These are phyloP conservation scores for Lutraria lutraria DNA, from an alignment of 2,888 invertebrate genomes.

Conservation along the genomic window DNA sequence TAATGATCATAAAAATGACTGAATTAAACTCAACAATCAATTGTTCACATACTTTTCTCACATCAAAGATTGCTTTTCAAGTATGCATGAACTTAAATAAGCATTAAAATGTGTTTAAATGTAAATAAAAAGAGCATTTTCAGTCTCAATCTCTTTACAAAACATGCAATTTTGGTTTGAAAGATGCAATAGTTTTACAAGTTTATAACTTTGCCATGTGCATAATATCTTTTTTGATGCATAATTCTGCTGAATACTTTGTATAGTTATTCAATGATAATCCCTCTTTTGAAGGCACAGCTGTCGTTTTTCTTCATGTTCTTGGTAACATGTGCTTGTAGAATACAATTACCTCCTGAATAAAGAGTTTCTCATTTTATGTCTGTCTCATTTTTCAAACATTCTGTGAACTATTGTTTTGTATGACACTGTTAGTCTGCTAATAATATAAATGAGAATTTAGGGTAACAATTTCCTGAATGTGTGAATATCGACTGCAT, in stretches of 20 bases:
- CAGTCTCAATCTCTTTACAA: background rate
- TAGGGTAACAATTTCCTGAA: background rate
- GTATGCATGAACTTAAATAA: constrained; percentile 1
- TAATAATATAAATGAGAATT: background rate
- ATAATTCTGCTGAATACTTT: constrained; percentile 12
- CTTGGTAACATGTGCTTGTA: constrained; percentile 15
- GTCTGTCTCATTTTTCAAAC: background rate
- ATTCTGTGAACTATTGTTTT: constrained; percentile 17
- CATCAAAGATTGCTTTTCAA: constrained; percentile 1
- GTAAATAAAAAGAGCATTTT: constrained; percentile 14
- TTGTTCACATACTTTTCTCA: background rate
- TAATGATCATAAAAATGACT: background rate
- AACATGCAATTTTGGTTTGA: background rate
- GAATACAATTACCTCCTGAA: constrained; percentile 9
- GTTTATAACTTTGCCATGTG: constrained; percentile 23
- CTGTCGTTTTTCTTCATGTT: constrained; percentile 22
- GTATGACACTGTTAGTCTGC: background rate
- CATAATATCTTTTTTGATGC: constrained; percentile 1
- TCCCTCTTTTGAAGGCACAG: background rate
- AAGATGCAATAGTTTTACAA: background rate
- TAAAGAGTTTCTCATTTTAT: background rate
- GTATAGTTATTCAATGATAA: constrained; percentile 24
- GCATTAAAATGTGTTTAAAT: background rate
- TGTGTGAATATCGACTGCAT: background rate
- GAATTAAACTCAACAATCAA: background rate